Evolutionary conservation across 2,113 vertebrate genomes (phyloP).

Genomic region (Rhabdornis inornatus): DNA sequence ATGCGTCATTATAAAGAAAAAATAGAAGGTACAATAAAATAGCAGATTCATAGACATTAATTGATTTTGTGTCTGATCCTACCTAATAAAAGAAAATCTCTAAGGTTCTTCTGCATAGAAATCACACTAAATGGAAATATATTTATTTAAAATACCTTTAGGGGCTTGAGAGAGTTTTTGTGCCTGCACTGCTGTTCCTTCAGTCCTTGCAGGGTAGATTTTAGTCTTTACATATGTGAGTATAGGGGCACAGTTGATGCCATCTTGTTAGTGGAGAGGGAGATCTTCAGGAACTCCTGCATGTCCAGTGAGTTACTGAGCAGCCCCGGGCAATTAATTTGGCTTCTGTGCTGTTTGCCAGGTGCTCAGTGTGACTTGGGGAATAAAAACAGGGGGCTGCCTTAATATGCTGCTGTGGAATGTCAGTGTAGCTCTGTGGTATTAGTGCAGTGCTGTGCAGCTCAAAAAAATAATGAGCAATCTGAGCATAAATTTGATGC

Average conservation of each 20-base stretch:
- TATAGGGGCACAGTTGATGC: neutral
- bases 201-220: neutral
- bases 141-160: neutral
- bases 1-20: neutral
- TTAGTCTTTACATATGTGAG: neutral
- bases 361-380: neutral
- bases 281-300: neutral
- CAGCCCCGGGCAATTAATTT: fast-evolving
- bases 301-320: neutral
- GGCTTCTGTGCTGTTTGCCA: neutral
- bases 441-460: neutral
- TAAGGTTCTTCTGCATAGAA: neutral
- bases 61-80: neutral
- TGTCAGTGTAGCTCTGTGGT: neutral
- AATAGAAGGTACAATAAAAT: neutral
- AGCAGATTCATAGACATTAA: neutral
- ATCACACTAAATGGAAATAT: neutral
- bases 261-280: neutral
- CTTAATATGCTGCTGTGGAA: neutral
- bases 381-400: neutral
- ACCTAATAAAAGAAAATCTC: neutral
- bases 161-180: neutral
- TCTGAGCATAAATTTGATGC: neutral
- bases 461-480: neutral
- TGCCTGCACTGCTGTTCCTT: neutral